Base-by-base conservation (phyloP, 2,888 invertebrate species). In the Leptarthrus brevirostris region DNA sequence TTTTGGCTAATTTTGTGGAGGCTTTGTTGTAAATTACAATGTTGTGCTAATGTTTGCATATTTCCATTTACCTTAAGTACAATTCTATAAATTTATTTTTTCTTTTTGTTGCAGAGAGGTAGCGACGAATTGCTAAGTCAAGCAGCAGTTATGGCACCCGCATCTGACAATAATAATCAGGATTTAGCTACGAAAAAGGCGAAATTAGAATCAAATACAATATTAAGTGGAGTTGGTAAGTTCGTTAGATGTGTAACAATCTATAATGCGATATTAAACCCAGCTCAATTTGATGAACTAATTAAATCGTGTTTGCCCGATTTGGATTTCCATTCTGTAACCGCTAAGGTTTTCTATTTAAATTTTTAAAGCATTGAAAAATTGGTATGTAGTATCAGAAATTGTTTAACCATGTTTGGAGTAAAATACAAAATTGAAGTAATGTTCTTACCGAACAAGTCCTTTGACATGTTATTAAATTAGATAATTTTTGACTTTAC, bases 91-190 rank as follows among this genome's bases (percentile, higher is more conserved):
- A 47, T 4, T 47, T 47, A 12, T 5, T 2, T 47, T 66, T 71
- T 66, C 76, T 72, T 77, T 73, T 78, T 76, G 81, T 90, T 91
- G 70, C 92, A 97, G 97, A 93, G 97, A 89, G 96, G 96, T 88
- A 96, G 96, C 86, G 97, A 97, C 92, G 96, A 97, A 90, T 92
- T 97, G 87, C 90, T 96, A 87, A 95, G 95, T 87, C 95, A 95
- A 89, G 93, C 93, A 88, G 93, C 93, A 89, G 94, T 96, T 86
- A 95, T 96, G 92, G 93, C 94, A 87, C 93, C 93, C 83, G 93
- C 93, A 87, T 95, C 95, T 87, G 96, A 96, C 87, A 95, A 95
- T 88, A 96, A 95, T 88, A 97, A 97, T 87, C 92, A 92, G 84
- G 92, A 92, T 86, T 90, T 91, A 82, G 97, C 96, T 84, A 94